Base-by-base conservation (phyloP, 2,797 vertebrate species). In the Hippoglossus hippoglossus region DNA sequence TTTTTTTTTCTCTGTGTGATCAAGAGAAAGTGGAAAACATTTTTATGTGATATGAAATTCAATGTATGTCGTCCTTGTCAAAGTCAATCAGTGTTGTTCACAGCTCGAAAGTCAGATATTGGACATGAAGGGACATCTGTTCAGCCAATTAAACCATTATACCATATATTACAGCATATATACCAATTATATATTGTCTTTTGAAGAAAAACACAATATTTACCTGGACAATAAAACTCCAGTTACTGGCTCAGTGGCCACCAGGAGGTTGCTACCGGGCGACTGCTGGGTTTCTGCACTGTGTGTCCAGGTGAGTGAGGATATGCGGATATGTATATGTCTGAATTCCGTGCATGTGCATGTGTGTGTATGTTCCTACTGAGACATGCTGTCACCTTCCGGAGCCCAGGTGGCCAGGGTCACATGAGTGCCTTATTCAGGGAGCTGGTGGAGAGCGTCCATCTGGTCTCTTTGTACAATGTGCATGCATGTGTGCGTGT, bases 321-420 rank as follows among this genome's bases (percentile, higher is more conserved):
- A 41, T 9, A 22, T 55, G 59, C 3, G 15, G 47, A 16, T 47
- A 11, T 59, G 22, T 61, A n/a, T 8, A 31, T 1, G 15, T 15
- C 4, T 55, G 18, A 50, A 13, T 58, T 55, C 16, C 59, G 31
- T 18, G 24, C 28, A 7, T 44, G 59, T 66, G 50, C 24, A 36
- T 26, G 39, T 28, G 66, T 15, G 54, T 70, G 65, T 51, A 19
- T 79, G n/a, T 75, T 82, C 75, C 71, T 77, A 75, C 51, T 25
- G 83, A 81, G 77, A 67, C 73, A 78, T 13, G 59, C 86, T 77
- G 87, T 86, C 84, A 85, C 85, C 83, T 87, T 87, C 87, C 82
- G 79, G 79, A 84, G 86, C 81, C 74, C 85, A 93, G 87, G 89
- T 85, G 85, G 75, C 81, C 79, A 21, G 83, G 91, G 91, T 92